Base-by-base conservation (phyloP, 2,113 vertebrate species). In the Cygnus atratus region DNA sequence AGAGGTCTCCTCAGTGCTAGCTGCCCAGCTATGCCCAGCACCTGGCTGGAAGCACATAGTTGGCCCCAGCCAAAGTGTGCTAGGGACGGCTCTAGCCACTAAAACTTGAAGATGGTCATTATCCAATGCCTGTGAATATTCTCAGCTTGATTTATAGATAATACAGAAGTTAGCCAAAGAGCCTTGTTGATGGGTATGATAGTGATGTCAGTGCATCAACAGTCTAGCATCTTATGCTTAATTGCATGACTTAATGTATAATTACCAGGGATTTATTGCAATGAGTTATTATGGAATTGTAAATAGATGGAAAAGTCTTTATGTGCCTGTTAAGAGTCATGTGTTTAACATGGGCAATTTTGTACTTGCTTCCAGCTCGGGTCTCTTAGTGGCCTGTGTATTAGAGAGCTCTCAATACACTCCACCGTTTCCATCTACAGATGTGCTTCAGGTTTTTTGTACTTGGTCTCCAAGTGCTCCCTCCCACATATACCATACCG, bases 221-320 rank as follows among this genome's bases (percentile, higher is more conserved):
- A 92, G 52, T 22, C 74, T 41, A 58, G 43, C 12, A 61, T 10
- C 29, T 15, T 70, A 41, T 28, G 26, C 33, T 87, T 87, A 79
- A 89, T 76, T 78, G 79, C 22, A 84, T 75, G 91, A 28, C 62
- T 82, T 92, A 85, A 82, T 58, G 19, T 48, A 76, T 76, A 87
- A 82, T 92, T 87, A 79, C 26, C 26, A 85, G 58, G 37, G 71
- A 83, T 73, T 79, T 85, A 79, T 9, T 79, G 54, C 44, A 58
- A 59, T 46, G 44, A 92, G 22, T 68, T 91, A 68, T 83, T 86
- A 62, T 54, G 78, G 39, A 91, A 91, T 61, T 22, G 14, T 31
- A 92, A 91, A 92, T 44, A 75, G 31, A 50, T 59, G 55, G 72
- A 90, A 75, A 10, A 84, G 48, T 11, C 15, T 79, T 73, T 28